phyloP scores from a whole-genome alignment of 2,113 vertebrate species.

The Deroptyus accipitrinus region DNA sequence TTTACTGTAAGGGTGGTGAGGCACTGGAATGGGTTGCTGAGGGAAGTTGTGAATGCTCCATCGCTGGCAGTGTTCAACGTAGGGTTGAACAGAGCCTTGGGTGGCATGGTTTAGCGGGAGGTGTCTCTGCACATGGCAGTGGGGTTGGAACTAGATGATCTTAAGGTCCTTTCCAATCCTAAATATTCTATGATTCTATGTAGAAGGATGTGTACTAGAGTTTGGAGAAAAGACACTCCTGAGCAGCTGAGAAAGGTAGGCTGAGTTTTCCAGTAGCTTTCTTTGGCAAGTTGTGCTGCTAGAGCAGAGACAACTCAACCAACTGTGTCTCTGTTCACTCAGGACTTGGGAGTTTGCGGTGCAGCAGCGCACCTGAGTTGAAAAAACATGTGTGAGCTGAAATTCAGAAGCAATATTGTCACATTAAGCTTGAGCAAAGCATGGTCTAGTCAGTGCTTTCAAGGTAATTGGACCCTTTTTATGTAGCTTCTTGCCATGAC shows the following conservation, averaged over 20 bases:
- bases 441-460: background rate
- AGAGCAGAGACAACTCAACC: background rate
- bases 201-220: accelerated
- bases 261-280: background rate
- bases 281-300: background rate
- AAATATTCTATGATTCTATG: too few relatives aligned
- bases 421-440: background rate
- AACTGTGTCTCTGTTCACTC: background rate
- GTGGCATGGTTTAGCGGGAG: too few relatives aligned
- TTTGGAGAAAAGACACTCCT: background rate
- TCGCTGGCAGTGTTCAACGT: too few relatives aligned
- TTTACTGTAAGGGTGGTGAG: too few relatives aligned
- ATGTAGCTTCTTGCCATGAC: background rate
- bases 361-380: background rate
- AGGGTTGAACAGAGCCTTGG: too few relatives aligned
- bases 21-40: too few relatives aligned
- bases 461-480: background rate
- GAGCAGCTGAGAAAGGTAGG: background rate
- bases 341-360: accelerated
- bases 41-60: too few relatives aligned
- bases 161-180: too few relatives aligned
- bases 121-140: too few relatives aligned
- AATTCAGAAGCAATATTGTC: background rate
- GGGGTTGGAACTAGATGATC: too few relatives aligned
- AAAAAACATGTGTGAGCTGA: background rate